Conservation (phyloP, 2,797 vertebrate species). For the Melanotaenia trifasciata region DNA sequence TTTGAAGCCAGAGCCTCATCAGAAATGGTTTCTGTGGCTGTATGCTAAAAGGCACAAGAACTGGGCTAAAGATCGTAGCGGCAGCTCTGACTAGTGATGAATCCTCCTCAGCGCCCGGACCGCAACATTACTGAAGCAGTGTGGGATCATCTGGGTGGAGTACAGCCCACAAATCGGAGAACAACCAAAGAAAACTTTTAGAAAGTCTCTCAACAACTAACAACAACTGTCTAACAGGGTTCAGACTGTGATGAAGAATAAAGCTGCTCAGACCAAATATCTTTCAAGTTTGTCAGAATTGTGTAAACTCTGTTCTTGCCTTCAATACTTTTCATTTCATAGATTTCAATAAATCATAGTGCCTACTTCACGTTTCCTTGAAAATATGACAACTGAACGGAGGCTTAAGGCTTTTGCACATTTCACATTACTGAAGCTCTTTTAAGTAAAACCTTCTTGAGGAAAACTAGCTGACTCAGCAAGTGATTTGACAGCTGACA, state of each 20-base stretch:
- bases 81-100: background rate
- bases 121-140: too few relatives aligned
- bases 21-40: background rate
- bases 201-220: background rate
- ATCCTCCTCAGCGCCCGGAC: too few relatives aligned
- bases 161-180: background rate
- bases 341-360: too few relatives aligned
- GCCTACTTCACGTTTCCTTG: background rate
- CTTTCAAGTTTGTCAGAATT: background rate
- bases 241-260: background rate
- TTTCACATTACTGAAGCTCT: background rate
- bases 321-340: too few relatives aligned
- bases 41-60: too few relatives aligned
- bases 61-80: background rate
- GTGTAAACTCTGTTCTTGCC: too few relatives aligned
- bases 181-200: background rate
- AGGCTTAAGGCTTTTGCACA: background rate
- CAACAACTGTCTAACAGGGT: background rate
- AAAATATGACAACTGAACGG: too few relatives aligned
- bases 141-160: background rate
- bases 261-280: too few relatives aligned
- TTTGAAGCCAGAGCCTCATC: background rate
- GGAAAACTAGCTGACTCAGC: background rate
- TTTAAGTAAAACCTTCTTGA: background rate
- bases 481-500: background rate